Base-by-base conservation (phyloP, 1,140 invertebrate genomes). In the Drosophila repletoides region DNA sequence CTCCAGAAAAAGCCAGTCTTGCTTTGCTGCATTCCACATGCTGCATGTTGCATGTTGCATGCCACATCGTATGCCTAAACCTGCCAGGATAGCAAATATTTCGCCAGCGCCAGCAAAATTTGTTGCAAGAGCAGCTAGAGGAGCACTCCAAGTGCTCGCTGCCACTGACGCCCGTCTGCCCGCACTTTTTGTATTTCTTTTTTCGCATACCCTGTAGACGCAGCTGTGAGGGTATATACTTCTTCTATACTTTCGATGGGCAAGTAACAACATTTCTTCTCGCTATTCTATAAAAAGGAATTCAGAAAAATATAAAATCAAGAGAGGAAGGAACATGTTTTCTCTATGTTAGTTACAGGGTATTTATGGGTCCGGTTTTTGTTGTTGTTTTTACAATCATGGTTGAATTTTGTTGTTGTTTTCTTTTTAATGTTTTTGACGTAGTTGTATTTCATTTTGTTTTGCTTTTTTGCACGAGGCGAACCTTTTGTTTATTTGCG, bases 401-500 rank as follows among this genome's bases (percentile, higher is more conserved):
- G 24, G 49, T 51, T 36, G 17, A 59, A 52, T 43, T 74, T 73
- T 75, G 63, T 59, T 49, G 71, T 72, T 76, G 38, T 14, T 56
- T 29, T 21, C 53, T 67, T 68, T 29, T 34, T 64, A 52, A 58
- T 63, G 48, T 70, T 55, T 34, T 66, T 60, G 49, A 63, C 10
- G 49, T 34, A 29, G 53, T 65, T 73, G 52, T 49, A 19, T 65
- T 70, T 63, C 48, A 38, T 59, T 63, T 75, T 73, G 33, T 41
- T 58, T 60, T 52, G 45, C 33, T 73, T 67, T 38, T 69, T 73
- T 71, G 76, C 61, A 72, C 72, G 76, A 69, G 56, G 61, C 65
- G 58, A 86, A 64, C 70, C 66, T 75, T 84, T 84, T 84, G 80
- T 84, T 84, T 84, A 80, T 86, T 75, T 86, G 75, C 80, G 80